Conservation (phyloP, 2,797 vertebrate species). For the Staurois parvus region DNA sequence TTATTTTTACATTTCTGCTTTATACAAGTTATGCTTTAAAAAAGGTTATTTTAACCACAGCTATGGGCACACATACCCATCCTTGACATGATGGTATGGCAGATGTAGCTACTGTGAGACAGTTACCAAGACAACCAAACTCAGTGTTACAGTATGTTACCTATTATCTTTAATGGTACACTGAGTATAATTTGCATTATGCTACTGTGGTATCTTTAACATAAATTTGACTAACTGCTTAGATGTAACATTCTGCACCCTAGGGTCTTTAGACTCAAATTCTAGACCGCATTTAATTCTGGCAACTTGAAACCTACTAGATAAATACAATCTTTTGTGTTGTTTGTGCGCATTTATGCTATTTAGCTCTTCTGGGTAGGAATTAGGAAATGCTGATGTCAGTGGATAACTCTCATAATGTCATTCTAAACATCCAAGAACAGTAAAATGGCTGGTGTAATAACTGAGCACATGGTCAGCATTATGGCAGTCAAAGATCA, state of each 20-base stretch:
- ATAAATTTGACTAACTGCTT: slow-evolving; percentile 14
- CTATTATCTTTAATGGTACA: slow-evolving; percentile 24
- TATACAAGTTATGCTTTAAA: not conserved
- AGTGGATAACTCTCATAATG: not conserved
- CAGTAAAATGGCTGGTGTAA: too few species aligned
- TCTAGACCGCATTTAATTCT: not conserved
- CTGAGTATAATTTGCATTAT: slow-evolving; percentile 22
- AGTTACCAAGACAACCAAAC: slow-evolving; percentile 30
- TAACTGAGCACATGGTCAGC: too few species aligned
- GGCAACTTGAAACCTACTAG: not conserved
- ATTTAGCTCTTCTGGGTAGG: not conserved
- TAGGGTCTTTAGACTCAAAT: not conserved
- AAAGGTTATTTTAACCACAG: slow-evolving; percentile 4
- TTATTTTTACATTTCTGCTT: not conserved
- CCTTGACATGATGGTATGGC: slow-evolving; percentile 25
- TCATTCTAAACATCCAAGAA: too few species aligned
- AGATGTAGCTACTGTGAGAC: slow-evolving; percentile 26
- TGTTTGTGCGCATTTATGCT: not conserved
- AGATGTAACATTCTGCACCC: not conserved
- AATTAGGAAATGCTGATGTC: not conserved
- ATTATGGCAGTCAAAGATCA: too few species aligned
- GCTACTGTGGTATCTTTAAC: not conserved
- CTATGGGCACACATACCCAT: slow-evolving; percentile 8
- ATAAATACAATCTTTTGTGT: not conserved
- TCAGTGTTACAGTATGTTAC: slow-evolving; percentile 31